Conservation (phyloP, 2,888 invertebrate genomes). For the Acanthosepion esculentum region DNA sequence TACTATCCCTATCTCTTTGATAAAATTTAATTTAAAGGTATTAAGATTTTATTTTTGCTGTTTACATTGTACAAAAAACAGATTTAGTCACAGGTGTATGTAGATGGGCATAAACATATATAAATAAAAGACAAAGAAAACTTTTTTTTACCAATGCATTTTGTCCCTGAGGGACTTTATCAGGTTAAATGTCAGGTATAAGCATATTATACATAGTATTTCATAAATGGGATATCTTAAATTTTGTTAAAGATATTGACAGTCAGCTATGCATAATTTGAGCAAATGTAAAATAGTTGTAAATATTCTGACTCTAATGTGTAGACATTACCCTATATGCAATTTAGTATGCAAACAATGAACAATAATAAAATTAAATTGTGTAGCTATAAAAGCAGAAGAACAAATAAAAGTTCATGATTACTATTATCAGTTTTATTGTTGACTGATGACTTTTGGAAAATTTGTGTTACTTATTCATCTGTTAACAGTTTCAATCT, state of each 20-base stretch:
- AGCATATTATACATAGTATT: not conserved
- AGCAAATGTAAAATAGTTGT: not conserved
- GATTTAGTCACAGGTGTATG: not conserved
- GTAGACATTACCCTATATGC: not conserved
- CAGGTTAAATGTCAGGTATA: too few relatives aligned
- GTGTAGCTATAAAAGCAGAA: not conserved
- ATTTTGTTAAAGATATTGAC: not conserved
- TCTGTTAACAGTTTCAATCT: too few relatives aligned
- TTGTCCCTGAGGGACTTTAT: too few relatives aligned
- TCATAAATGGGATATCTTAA: not conserved
- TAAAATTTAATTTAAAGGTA: too few relatives aligned
- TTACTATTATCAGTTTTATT: not conserved
- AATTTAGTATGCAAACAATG: not conserved
- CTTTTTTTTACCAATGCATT: too few relatives aligned
- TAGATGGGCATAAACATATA: not conserved
- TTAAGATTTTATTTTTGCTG: not conserved
- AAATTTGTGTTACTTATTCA: not conserved
- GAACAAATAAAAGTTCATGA: not conserved
- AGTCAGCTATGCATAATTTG: too few relatives aligned
- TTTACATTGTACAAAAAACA: not conserved
- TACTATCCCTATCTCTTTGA: too few relatives aligned
- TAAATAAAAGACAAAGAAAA: too few relatives aligned
- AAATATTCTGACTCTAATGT: not conserved
- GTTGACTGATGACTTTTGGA: not conserved
- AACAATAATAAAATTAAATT: not conserved